Evolutionary conservation across 2,797 vertebrate species (phyloP).

Genomic region (Pelochelys cantorii): DNA sequence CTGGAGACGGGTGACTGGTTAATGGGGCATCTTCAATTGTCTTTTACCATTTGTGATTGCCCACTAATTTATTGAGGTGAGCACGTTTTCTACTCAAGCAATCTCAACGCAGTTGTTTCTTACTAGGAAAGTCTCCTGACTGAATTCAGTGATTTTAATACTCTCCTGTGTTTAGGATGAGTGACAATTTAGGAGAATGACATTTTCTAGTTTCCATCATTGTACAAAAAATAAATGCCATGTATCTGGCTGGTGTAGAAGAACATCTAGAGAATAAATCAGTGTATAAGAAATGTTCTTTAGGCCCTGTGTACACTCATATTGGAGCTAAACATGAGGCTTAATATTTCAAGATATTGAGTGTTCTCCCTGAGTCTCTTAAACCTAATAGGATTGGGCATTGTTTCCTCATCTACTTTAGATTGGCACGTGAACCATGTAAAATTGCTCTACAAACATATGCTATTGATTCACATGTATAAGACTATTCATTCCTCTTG

Average conservation of each 20-base stretch:
- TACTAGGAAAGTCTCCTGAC: background rate
- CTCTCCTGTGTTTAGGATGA: background rate
- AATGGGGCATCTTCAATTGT: slow-evolving; percentile 25
- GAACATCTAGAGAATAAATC: background rate
- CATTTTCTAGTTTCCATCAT: background rate
- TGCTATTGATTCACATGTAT: background rate
- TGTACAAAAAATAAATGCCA: background rate
- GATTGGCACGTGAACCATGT: background rate
- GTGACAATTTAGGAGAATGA: background rate
- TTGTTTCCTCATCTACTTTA: background rate
- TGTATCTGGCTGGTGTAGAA: background rate
- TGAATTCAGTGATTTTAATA: background rate
- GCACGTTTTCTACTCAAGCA: background rate
- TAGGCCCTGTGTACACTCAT: background rate
- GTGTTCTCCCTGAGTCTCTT: background rate
- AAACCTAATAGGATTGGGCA: background rate
- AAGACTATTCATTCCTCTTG: background rate
- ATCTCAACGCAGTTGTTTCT: background rate
- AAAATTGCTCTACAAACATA: background rate
- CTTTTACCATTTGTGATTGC: background rate
- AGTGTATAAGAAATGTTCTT: background rate
- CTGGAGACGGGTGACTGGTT: slow-evolving; percentile 34
- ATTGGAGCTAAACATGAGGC: background rate
- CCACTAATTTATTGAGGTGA: background rate
- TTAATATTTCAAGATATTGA: rapidly evolving